Percentiles rank a stretch among this genome's conserved stretches.
Evolutionary conservation across 2,888 invertebrate species (phyloP).

Genomic region (Agriopis aurantiaria): DNA sequence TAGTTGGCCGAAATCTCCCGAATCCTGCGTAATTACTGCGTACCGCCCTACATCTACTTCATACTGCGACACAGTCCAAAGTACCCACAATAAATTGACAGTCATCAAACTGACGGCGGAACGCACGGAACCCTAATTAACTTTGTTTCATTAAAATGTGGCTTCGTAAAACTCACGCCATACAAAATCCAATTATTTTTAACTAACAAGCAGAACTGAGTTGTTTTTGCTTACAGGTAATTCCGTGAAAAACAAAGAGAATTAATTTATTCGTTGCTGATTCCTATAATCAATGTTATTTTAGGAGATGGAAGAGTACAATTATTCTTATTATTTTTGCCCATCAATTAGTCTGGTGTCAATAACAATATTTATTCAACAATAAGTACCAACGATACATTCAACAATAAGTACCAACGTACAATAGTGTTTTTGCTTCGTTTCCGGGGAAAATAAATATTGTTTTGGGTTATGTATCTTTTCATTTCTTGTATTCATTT

Average conservation of each 20-base stretch:
- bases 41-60: neutral
- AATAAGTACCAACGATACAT: no score
- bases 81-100: slow-evolving; percentile 37
- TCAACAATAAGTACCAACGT: no score
- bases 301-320: neutral
- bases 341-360: neutral
- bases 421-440: no score
- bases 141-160: slow-evolving; percentile 46
- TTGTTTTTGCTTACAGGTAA: slow-evolving; percentile 18
- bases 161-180: slow-evolving; percentile 29
- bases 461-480: no score
- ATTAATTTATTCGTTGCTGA: slow-evolving; percentile 3
- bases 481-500: no score
- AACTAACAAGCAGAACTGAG: slow-evolving; percentile 44
- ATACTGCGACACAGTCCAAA: slow-evolving; percentile 16
- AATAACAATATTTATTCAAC: no score
- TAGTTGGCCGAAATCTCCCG: neutral
- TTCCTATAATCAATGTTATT: neutral
- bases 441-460: no score
- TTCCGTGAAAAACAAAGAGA: slow-evolving; percentile 15
- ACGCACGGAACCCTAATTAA: slow-evolving; percentile 42
- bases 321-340: neutral
- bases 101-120: slow-evolving; percentile 34
- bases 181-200: slow-evolving; percentile 51
- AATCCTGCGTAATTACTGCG: neutral